Evolutionary conservation across 2,113 vertebrate species (phyloP).

Genomic region (Calonectris borealis): DNA sequence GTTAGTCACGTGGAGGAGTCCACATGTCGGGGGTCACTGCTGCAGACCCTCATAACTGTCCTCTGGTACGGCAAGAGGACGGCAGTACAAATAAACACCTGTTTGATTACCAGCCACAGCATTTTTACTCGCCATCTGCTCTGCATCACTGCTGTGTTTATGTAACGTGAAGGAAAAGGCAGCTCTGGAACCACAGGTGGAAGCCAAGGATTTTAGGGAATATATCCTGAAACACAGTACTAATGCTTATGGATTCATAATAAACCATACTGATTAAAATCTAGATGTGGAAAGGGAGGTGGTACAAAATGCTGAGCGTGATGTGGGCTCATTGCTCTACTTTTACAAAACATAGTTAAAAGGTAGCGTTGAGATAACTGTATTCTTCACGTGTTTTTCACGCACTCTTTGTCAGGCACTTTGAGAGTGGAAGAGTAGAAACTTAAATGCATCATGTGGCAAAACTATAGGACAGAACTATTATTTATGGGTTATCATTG

Average conservation of each 20-base stretch:
- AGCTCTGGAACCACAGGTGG: not conserved
- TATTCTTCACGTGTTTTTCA: not conserved
- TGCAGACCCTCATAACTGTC: not conserved
- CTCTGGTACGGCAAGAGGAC: not conserved
- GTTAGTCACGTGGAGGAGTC: not conserved
- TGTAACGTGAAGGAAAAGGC: not conserved
- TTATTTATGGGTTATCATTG: not conserved
- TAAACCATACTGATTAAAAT: not conserved
- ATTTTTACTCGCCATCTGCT: not conserved
- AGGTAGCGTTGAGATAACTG: not conserved
- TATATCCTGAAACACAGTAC: not conserved
- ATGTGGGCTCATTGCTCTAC: not conserved
- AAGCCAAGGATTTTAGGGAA: not conserved
- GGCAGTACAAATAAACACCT: no score
- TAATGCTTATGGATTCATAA: not conserved
- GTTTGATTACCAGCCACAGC: not conserved
- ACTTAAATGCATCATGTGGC: not conserved
- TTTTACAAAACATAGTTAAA: not conserved
- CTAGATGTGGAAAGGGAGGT: not conserved
- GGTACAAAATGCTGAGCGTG: not conserved
- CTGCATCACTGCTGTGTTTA: not conserved
- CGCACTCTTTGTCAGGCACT: not conserved
- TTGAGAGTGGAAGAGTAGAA: not conserved
- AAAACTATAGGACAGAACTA: not conserved
- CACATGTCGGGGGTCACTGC: not conserved